Evolutionary conservation across 2,113 vertebrate species (phyloP).

Genomic region (Garra rufa): DNA sequence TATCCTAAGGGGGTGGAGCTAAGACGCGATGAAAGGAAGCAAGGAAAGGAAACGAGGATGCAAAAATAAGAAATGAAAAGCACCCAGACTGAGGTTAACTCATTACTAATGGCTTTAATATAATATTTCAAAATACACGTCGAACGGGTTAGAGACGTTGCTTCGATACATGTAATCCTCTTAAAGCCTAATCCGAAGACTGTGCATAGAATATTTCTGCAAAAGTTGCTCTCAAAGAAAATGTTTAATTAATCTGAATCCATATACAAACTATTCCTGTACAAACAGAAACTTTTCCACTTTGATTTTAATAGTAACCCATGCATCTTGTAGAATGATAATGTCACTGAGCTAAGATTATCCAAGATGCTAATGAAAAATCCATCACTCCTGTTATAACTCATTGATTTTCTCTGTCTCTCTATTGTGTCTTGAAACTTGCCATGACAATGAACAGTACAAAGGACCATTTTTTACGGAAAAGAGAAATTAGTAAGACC

Average conservation of each 20-base stretch:
- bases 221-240: neutral
- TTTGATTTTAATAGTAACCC: neutral
- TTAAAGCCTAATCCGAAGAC: neutral
- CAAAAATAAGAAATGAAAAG: no score
- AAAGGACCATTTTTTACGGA: neutral
- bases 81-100: slow-evolving; percentile 7
- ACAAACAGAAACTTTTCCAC: neutral
- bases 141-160: neutral
- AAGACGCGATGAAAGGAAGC: no score
- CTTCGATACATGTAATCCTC: neutral
- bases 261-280: neutral
- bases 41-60: no score
- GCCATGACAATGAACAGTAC: neutral
- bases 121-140: neutral
- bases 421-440: slow-evolving; percentile 1
- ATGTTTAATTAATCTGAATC: neutral
- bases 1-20: no score
- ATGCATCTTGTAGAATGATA: neutral
- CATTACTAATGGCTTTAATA: neutral
- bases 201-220: neutral
- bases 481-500: neutral
- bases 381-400: neutral
- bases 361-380: neutral
- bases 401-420: neutral
- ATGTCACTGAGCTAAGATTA: neutral